A percentile compares a stretch with the other conserved stretches of the same genome.
Evolutionary conservation across 2,888 invertebrate species (phyloP).

Genomic region (Apocheima hispidaria): DNA sequence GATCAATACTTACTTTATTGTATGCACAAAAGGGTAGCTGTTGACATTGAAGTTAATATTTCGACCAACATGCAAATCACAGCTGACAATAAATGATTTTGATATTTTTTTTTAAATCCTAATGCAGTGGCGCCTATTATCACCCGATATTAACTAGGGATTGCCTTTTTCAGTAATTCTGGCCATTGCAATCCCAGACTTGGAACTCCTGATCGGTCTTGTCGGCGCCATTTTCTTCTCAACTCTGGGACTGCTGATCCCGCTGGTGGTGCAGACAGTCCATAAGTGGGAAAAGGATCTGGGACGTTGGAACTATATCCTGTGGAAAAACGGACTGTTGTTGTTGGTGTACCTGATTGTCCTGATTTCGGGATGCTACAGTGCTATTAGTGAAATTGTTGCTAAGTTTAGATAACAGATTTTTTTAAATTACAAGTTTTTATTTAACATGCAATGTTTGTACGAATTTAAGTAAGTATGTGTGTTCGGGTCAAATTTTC

Average conservation of each 20-base stretch:
- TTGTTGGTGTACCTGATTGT: conserved; percentile 68
- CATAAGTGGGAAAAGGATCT: conserved; percentile 89
- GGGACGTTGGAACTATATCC: conserved; percentile 87
- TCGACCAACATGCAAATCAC: no score
- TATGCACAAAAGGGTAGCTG: no score
- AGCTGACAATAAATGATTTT: no score
- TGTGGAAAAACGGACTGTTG: conserved; percentile 87
- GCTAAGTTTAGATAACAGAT: conserved; percentile 44
- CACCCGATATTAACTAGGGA: background rate
- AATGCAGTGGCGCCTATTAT: background rate
- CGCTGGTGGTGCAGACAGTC: conserved; percentile 90
- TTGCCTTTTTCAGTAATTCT: conserved; percentile 86
- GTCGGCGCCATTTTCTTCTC: conserved; percentile 93
- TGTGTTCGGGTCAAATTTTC: no score
- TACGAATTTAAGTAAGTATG: no score
- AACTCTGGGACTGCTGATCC: conserved; percentile 90
- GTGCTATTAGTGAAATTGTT: conserved; percentile 63
- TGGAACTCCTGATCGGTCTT: conserved; percentile 94
- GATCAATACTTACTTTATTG: no score
- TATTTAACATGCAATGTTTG: no score
- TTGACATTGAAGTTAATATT: no score
- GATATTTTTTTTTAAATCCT: background rate
- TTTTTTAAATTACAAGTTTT: no score
- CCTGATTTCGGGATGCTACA: conserved; percentile 71
- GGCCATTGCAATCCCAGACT: conserved; percentile 92